Conservation (phyloP, 2,888 invertebrate genomes). For the Micropterix aruncella region DNA sequence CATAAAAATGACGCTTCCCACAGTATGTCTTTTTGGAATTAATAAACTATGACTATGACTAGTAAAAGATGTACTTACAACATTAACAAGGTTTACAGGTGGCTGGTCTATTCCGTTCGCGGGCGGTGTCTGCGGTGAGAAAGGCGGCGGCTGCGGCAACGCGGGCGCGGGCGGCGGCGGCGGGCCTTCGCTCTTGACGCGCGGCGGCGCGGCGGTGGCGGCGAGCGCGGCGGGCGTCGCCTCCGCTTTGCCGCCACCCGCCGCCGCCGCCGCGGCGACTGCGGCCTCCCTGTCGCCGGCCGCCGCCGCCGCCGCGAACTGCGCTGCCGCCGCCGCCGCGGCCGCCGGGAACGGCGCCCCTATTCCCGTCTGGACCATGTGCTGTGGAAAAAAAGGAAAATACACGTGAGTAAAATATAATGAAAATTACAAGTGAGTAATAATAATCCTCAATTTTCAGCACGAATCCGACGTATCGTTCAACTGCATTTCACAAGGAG, state of each 20-base stretch:
- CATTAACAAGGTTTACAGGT: constrained; percentile 36
- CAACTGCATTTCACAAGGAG: too few species aligned
- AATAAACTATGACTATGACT: too few species aligned
- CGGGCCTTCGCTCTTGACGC: constrained; percentile 38
- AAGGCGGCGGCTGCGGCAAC: constrained; percentile 30
- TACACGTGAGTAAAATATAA: too few species aligned
- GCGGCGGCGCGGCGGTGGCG: constrained; percentile 27
- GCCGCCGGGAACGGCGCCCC: constrained; percentile 57
- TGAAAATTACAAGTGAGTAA: too few species aligned
- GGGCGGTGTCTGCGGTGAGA: constrained; percentile 30
- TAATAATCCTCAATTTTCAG: too few species aligned
- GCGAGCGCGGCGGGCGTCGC: constrained; percentile 27
- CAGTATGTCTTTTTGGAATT: too few species aligned
- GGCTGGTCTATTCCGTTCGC: constrained; percentile 46
- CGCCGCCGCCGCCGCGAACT: constrained; percentile 33
- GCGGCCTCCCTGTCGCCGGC: constrained; percentile 23
- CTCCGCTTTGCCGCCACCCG: constrained; percentile 22
- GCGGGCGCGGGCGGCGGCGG: constrained; percentile 24
- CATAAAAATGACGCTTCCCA: too few species aligned
- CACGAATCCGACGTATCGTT: too few species aligned
- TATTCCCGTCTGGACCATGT: constrained; percentile 90
- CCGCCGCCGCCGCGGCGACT: too few species aligned
- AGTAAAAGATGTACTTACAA: too few species aligned
- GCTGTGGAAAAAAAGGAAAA: constrained; percentile 43
- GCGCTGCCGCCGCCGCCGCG: constrained; percentile 46